Conservation (phyloP, 2,888 invertebrate species). For the Trissonchulus sp. region DNA sequence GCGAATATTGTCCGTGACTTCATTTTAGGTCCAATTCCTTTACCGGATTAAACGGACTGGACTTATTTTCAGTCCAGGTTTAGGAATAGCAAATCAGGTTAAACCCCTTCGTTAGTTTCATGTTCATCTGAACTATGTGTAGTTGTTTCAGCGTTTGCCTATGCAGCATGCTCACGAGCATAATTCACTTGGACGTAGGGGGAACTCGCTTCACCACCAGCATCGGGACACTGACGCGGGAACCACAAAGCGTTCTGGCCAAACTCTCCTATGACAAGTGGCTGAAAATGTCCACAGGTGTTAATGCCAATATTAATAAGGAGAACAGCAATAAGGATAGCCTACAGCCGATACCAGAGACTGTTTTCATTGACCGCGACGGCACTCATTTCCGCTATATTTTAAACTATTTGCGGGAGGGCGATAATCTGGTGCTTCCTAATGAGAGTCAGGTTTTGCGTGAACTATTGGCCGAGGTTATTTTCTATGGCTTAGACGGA, state of each 20-base stretch:
- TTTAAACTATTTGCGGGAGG: constrained; percentile 4
- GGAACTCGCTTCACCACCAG: neutral
- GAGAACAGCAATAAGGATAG: neutral
- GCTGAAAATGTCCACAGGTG: neutral
- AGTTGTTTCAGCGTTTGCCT: neutral
- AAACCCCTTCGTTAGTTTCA: neutral
- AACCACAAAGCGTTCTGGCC: neutral
- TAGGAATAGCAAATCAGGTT: no score
- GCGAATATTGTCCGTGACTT: no score
- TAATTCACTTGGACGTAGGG: neutral
- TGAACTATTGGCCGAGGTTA: constrained; percentile 6
- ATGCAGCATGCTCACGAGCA: neutral
- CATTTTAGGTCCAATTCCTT: no score
- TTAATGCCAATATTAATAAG: neutral
- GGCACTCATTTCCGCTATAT: neutral
- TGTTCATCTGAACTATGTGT: neutral
- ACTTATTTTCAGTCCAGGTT: no score
- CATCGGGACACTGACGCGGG: neutral
- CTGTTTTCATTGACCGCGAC: constrained; percentile 12
- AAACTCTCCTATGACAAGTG: constrained; percentile 11
- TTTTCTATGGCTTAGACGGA: neutral
- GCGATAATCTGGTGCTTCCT: neutral
- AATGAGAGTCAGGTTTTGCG: neutral
- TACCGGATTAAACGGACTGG: no score
- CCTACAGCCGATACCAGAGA: neutral